phyloP scores from a whole-genome alignment of 2,888 invertebrate genomes.

The Unio delphinus region DNA sequence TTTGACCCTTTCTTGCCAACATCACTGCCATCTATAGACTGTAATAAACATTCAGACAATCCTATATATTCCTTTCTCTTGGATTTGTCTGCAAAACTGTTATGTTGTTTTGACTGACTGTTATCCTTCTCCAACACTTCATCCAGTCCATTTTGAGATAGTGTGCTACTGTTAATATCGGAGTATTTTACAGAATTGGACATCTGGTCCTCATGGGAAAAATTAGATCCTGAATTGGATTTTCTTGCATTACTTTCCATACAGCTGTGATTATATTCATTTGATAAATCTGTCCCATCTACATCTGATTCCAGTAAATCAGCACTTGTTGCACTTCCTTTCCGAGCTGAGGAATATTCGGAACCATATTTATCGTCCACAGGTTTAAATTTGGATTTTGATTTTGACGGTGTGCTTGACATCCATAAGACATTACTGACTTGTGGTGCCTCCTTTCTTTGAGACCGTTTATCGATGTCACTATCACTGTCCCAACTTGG shows the following conservation, averaged over 20 bases:
- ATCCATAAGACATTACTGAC: too few relatives aligned
- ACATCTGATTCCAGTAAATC: too few relatives aligned
- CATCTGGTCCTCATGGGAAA: not conserved
- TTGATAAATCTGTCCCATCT: constrained; percentile 5
- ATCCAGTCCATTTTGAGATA: too few relatives aligned
- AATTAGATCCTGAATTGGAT: constrained; percentile 6
- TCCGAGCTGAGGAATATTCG: too few relatives aligned
- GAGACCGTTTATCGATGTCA: constrained; percentile 19
- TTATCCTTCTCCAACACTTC: not conserved
- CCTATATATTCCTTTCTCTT: not conserved
- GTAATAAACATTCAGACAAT: not conserved
- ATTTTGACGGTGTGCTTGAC: too few relatives aligned
- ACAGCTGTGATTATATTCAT: constrained; percentile 8
- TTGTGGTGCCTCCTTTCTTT: constrained; percentile 14
- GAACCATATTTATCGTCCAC: too few relatives aligned
- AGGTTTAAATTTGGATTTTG: too few relatives aligned
- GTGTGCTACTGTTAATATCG: not conserved
- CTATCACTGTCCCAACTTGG: constrained; percentile 10
- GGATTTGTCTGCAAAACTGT: not conserved
- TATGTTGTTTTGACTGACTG: constrained; percentile 1
- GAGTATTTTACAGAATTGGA: constrained; percentile 1
- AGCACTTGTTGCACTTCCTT: too few relatives aligned
- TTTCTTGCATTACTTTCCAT: not conserved
- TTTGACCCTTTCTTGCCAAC: too few relatives aligned
- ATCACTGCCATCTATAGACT: too few relatives aligned